Evolutionary conservation across 2,113 vertebrate species (phyloP).

Genomic region (Pyxicephalus adspersus): DNA sequence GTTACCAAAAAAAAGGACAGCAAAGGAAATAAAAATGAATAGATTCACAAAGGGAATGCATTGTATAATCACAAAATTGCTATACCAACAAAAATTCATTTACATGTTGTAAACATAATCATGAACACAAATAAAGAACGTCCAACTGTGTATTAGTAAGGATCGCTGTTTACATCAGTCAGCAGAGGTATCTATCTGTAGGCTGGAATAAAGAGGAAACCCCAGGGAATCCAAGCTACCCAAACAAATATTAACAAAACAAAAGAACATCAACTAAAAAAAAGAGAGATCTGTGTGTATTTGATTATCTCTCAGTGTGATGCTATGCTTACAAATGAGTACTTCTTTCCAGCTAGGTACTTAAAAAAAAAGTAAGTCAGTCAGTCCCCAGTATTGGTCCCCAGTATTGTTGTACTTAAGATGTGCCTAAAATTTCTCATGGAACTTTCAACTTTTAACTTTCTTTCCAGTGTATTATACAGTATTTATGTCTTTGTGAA

Average conservation of each 20-base stretch:
- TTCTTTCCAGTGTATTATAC: too few species aligned
- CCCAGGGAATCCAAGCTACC: not conserved
- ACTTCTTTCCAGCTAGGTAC: not conserved
- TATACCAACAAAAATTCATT: constrained; percentile 22
- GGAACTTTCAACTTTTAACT: too few species aligned
- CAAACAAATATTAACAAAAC: constrained; percentile 10
- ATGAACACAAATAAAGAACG: constrained; percentile 22
- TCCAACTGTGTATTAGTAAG: not conserved
- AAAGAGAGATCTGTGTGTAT: not conserved
- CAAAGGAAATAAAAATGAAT: too few species aligned
- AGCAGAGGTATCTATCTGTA: constrained; percentile 12
- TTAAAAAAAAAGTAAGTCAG: not conserved
- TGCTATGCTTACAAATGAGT: not conserved
- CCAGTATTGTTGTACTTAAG: too few species aligned
- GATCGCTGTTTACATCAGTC: constrained; percentile 26
- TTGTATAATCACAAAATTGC: not conserved
- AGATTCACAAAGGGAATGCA: too few species aligned
- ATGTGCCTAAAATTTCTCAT: too few species aligned
- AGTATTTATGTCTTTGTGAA: too few species aligned
- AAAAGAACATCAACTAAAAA: not conserved
- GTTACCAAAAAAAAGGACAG: too few species aligned
- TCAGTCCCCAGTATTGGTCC: too few species aligned
- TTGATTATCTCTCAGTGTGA: constrained; percentile 38
- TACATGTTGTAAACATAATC: constrained; percentile 9
- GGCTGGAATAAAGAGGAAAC: not conserved